Evolutionary conservation across 2,888 invertebrate genomes (phyloP), one percentile per base, ranked within the genome.

Genomic region (Orchesella flavescens): DNA sequence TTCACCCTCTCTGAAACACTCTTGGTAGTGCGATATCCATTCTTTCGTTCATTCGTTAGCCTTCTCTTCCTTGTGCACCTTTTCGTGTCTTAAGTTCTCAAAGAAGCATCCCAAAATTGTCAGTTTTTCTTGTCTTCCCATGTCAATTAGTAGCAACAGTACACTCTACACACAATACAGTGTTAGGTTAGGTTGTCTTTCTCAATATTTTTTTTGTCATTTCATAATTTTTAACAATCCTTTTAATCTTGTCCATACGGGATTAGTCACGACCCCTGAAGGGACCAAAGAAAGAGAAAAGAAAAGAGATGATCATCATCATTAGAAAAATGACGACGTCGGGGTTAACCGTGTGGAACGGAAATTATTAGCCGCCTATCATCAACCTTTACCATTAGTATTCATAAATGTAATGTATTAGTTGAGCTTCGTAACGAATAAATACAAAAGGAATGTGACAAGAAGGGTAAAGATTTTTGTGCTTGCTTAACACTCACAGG

Each of bases 201-300:
- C 24, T 74, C 61, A 53, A 49, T 55, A 49, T 49, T 13, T 75
- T n/a, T 53, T 61, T 65, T 19, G 24, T 65, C 59, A 53, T 49
- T 49, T 75, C 65, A 75, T 65, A 44, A 65, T 65, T 49, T 34
- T 65, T 57, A 57, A 65, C 59, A 55, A 61, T 19, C 76, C 74
- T 63, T 71, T 75, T 82, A 82, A 82, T 69, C 69, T 63, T 17
- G 44, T 61, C 61, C 49, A 43, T 57, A 76, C 55, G 82, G 81
- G 71, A 76, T 76, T 75, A 76, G 63, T 82, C 76, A 76, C 65
- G 75, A 69, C 44, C 69, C 34, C 55, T 44, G 66, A 12, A 1
- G 69, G 10, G n/a, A 68, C n/a, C 46, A 63, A 63, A 63, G 13
- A 63, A 13, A 63, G 24, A 63, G 13, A 63, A 13, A 59, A 59